A percentile compares a stretch with the other conserved stretches of the same genome.
Conservation (phyloP, 2,888 invertebrate species). For the Meta bourneti region DNA sequence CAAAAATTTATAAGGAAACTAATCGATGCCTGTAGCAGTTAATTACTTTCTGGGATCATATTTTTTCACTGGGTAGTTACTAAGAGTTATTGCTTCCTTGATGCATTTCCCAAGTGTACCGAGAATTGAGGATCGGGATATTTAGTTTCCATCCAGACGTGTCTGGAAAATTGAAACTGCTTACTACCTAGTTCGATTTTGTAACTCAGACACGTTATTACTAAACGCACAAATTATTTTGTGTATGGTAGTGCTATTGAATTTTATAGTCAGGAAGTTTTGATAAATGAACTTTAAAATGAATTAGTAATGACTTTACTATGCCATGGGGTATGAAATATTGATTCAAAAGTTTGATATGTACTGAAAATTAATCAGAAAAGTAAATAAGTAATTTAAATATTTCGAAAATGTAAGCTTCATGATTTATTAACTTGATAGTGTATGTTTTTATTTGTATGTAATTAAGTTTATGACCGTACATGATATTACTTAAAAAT, state of each 20-base stretch:
- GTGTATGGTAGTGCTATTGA: background rate
- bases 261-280: background rate
- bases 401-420: too few species aligned
- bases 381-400: too few species aligned
- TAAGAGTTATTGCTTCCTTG: slow-evolving; percentile 2
- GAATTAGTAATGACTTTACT: too few species aligned
- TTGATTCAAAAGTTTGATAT: too few species aligned
- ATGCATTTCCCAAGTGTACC: background rate
- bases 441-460: too few species aligned
- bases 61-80: slow-evolving; percentile 23
- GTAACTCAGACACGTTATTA: background rate
- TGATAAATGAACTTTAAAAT: background rate
- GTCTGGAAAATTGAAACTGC: background rate
- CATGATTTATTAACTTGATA: too few species aligned
- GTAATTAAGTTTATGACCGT: too few species aligned
- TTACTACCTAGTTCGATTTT: background rate
- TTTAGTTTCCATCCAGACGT: background rate
- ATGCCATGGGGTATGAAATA: too few species aligned
- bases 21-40: slow-evolving; percentile 19
- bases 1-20: slow-evolving; percentile 43
- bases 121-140: background rate
- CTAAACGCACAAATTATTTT: background rate
- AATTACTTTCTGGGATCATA: slow-evolving; percentile 25
- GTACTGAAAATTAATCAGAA: too few species aligned
- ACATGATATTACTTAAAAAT: too few species aligned